Base-by-base conservation (phyloP, 2,888 invertebrate genomes). In the Adelognathus sp. region DNA sequence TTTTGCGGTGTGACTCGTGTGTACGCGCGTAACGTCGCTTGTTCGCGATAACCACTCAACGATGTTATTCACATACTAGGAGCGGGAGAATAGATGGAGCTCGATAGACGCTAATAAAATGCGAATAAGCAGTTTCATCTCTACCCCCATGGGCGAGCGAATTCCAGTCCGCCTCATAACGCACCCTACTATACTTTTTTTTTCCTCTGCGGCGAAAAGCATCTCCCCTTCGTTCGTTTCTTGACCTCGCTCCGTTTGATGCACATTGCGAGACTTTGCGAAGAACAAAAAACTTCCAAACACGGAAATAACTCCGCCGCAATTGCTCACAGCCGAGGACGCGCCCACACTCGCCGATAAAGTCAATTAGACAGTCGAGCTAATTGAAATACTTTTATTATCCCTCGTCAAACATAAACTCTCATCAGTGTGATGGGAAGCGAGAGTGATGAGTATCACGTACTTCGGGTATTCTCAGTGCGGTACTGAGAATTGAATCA, bases 311-410 rank as follows among this genome's bases (percentile, higher is more conserved):
- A 78, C 75, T 58, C 54, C 75, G 74, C 80, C 79, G 80, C 83
- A 85, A 85, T 85, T 85, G 83, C 76, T 39, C 24, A 31, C 36
- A 46, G 16, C 24, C 14, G 4, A 18, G 18, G 29, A 9, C 31
- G 56, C 69, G 78, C 74, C 60, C 67, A 67, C 84, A 70, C 41
- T 36, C 56, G 50, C 79, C 86, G 86, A 88, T 88, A 87, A 88
- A 88, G 85, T 86, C 86, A 88, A 90, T 90, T 90, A 89, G 85
- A 86, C 86, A 87, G 88, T 88, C 82, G 84, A 87, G 85, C 83
- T 89, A 88, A 90, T 88, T 88, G 86, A 88, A 88, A 86, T 66
- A 54, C 46, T 73, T 72, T 73, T 64, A 72, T 64, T 4, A n/a
- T 33, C 6, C 29, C 7, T 54, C 29, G n/a, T 54, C 16, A 54